Evolutionary conservation across 2,797 vertebrate genomes (phyloP), one percentile per base, ranked within the genome.

Genomic region (Cyprinella venusta): DNA sequence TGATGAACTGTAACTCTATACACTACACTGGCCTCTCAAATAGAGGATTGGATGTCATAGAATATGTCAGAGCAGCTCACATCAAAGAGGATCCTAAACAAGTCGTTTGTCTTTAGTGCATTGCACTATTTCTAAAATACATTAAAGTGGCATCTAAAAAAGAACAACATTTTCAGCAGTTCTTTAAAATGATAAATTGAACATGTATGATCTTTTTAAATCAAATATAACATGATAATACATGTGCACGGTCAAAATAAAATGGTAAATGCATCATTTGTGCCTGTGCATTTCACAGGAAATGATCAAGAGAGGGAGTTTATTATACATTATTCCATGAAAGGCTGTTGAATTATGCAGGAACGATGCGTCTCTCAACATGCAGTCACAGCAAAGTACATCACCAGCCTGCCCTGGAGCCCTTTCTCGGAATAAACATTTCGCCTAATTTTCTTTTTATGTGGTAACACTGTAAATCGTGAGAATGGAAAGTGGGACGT

Each of bases 301-400:
- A 59, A 54, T 56, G 15, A 74, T 33, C 61, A 75, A 78, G 64
- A 67, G 68, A 69, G 26, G 13, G 40, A 24, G 40, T 77, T 76
- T 72, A 40, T 65, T 36, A 79, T 65, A 71, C 40, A 80, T 85
- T 77, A 76, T 54, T 78, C 75, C 79, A 85, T 76, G 70, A 81
- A 74, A 83, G 83, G 71, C 70, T 80, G 67, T 21, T 88, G 80
- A 88, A 89, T 88, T 86, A 89, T 89, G 59, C 85, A 88, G 86
- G 74, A 83, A 52, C 2, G 45, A 75, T 48, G 74, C 70, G 19
- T 67, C 75, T 65, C 76, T 83, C 70, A 71, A 81, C 83, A 69
- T 61, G 61, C 72, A 80, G 79, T 54, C 65, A 84, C 56, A 45
- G 76, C 68, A 68, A 59, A 78, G 83, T 79, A 76, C 70, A 85